Evolutionary conservation across 2,113 vertebrate genomes (phyloP).

Genomic region (Protobothrops mucrosquamatus): DNA sequence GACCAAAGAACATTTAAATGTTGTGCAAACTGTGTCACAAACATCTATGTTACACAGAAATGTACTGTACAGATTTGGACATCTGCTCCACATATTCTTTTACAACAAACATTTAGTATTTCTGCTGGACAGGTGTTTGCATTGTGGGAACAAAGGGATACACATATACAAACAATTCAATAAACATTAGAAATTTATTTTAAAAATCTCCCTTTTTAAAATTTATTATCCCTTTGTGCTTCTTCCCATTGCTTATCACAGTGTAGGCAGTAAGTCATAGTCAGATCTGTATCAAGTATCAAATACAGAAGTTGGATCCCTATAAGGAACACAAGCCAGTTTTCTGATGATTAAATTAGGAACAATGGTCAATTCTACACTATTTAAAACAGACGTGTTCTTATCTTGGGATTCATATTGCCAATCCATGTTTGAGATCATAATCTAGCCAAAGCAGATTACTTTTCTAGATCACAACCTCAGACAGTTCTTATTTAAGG

Average conservation of each 20-base stretch:
- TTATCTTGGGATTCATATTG: background rate
- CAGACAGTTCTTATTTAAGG: background rate
- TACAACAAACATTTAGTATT: conserved; percentile 1
- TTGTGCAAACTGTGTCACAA: background rate
- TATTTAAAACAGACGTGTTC: too few species aligned
- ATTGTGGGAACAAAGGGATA: background rate
- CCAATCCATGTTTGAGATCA: background rate
- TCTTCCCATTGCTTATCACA: background rate
- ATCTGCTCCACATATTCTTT: background rate
- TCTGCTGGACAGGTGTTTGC: background rate
- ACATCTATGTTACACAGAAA: background rate
- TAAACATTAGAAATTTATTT: background rate
- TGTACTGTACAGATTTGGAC: background rate
- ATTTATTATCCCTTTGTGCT: too few species aligned
- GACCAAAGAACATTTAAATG: background rate
- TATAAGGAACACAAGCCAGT: background rate
- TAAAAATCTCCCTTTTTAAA: background rate
- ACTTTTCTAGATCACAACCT: background rate
- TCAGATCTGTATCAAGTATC: background rate
- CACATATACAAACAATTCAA: background rate
- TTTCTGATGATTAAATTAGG: background rate
- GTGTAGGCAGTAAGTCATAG: too few species aligned
- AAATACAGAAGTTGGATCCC: background rate
- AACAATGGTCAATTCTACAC: background rate
- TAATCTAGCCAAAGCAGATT: background rate